Evolutionary conservation across 1,140 invertebrate genomes (phyloP).

Genomic region (Eufriesea mexicana): DNA sequence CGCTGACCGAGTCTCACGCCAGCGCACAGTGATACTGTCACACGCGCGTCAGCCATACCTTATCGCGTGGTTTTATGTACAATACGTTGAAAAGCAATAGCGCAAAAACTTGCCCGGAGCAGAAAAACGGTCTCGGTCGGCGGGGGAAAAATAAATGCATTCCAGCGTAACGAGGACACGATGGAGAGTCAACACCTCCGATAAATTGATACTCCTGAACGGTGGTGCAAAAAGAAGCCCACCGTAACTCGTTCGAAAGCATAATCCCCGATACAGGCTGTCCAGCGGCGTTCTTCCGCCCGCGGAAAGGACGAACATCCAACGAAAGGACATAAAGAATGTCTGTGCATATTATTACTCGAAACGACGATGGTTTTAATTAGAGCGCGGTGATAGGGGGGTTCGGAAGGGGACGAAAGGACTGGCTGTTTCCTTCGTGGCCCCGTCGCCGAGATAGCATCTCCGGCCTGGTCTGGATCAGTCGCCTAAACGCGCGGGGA

Average conservation of each 20-base stretch:
- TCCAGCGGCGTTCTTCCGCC: neutral
- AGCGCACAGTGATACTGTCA: no score
- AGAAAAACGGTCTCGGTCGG: no score
- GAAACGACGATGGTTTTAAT: constrained; percentile 10
- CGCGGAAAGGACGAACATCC: neutral
- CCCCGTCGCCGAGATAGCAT: neutral
- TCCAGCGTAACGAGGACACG: neutral
- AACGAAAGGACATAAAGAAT: neutral
- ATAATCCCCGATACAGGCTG: neutral
- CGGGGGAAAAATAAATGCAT: neutral
- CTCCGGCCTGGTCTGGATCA: no score
- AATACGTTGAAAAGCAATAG: no score
- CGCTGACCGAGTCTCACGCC: no score
- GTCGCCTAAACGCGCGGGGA: neutral
- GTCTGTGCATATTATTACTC: neutral
- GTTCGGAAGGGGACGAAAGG: neutral
- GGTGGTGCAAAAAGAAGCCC: neutral
- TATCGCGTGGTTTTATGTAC: no score
- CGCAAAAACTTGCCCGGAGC: no score
- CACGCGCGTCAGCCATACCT: no score
- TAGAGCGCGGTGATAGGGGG: neutral
- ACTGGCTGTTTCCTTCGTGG: neutral
- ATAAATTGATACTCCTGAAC: neutral
- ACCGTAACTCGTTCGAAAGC: neutral
- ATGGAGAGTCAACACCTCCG: neutral